Base-by-base conservation (phyloP, 37 sponge, comb jelly and placozoan species). In the Bolinopsis microptera region DNA sequence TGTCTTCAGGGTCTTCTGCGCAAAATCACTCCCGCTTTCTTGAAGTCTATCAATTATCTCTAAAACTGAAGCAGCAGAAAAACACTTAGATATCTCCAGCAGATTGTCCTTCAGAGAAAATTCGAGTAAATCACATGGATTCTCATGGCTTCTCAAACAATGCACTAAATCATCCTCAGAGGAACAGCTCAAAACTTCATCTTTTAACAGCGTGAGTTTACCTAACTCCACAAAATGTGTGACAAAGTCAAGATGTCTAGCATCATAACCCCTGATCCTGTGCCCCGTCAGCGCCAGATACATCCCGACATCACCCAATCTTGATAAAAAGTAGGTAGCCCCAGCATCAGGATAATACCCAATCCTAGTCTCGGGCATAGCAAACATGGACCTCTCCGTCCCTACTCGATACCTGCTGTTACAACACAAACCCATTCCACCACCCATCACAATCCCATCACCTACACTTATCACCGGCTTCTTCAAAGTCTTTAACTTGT, bases 331-430 rank as follows among this genome's bases (percentile, higher is more conserved):
- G 31, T 72, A 72, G 3, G 75, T 72, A 27, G 75, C 75, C 5
- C 75, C 75, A 24, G 75, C 75, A 72, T 72, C 75, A 30, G 75
- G 75, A 27, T 72, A 72, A 21, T 30, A 72, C 3, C 75, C 75
- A 24, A 72, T 72, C 25, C 18, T 72, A 27, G 75, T 72, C 31
- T 72, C 75, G 18, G 75, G 75, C 75, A 72, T 72, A 24, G 75
- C 75, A 72, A 72, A 72, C 13, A 72, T 21, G 18, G 75, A 72
- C 31, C 75, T 24, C 26, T 24, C 31, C 5, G 75, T 72, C 31
- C 75, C 75, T 5, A 72, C 75, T 72, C 75, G 26, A 24, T 72
- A 72, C 31, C 25, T 24, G 25, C 75, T 72, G 25, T 72, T 72
- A 21, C 75, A 72, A 21, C 75, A 72, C 25, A 72, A 72, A 3